A percentile compares a stretch with the other conserved stretches of the same genome.
Evolutionary conservation across 2,888 invertebrate species (phyloP).

Genomic region (Microchrysa polita): DNA sequence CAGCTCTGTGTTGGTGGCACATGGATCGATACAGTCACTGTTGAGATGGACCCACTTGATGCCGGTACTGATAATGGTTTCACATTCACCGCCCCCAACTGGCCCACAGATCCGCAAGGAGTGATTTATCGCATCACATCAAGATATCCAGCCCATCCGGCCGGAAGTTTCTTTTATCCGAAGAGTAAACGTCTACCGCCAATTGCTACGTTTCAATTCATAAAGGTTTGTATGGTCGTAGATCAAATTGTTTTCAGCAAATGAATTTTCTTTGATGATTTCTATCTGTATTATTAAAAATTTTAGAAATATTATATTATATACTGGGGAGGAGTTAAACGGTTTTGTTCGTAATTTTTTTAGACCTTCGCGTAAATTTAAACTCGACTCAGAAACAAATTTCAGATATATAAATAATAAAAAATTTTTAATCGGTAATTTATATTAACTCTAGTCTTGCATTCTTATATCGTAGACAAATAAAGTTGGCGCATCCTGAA

Average conservation of each 20-base stretch:
- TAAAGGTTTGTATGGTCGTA: constrained; percentile 80
- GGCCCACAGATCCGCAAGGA: constrained; percentile 91
- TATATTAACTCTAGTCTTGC: too few relatives aligned
- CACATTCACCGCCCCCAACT: constrained; percentile 96
- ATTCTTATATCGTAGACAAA: too few relatives aligned
- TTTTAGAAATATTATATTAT: too few relatives aligned
- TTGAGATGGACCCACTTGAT: constrained; percentile 92
- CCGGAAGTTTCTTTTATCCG: constrained; percentile 94
- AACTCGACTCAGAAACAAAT: too few relatives aligned
- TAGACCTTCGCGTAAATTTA: too few relatives aligned
- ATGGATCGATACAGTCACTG: constrained; percentile 89
- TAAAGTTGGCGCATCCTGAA: too few relatives aligned
- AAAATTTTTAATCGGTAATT: too few relatives aligned
- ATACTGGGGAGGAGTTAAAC: too few relatives aligned
- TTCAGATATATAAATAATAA: too few relatives aligned
- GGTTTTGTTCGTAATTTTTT: too few relatives aligned
- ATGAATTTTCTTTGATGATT: too few relatives aligned
- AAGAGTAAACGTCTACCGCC: constrained; percentile 87
- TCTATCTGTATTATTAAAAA: too few relatives aligned
- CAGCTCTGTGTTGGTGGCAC: constrained; percentile 90
- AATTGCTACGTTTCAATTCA: constrained; percentile 90
- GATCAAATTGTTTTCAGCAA: background rate
- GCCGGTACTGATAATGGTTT: constrained; percentile 95
- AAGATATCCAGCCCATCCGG: constrained; percentile 89
- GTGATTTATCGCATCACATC: constrained; percentile 90